A percentile compares a stretch with the other conserved stretches of the same genome.
phyloP scores from a whole-genome alignment of 2,888 invertebrate species.

The Hydrotaea diabolus region DNA sequence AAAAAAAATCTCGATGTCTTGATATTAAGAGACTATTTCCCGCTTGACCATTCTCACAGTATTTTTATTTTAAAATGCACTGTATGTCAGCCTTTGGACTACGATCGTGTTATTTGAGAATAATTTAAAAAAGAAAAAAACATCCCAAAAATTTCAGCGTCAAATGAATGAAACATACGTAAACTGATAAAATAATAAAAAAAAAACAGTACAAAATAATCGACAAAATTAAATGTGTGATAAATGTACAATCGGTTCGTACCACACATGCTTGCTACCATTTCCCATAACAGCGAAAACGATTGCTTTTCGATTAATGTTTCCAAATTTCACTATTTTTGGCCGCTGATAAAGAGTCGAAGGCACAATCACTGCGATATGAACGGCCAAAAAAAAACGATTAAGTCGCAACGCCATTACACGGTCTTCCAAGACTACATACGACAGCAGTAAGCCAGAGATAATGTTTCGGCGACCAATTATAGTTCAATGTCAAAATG shows the following conservation, averaged over 20 bases:
- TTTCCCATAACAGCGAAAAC: neutral
- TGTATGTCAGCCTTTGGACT: neutral
- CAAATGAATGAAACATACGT: slow-evolving; percentile 1
- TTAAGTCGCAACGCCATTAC: neutral
- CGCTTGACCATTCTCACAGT: too few species aligned
- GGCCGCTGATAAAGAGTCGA: slow-evolving; percentile 40
- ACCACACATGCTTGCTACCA: too few species aligned
- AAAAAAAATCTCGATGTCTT: too few species aligned
- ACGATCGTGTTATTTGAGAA: neutral
- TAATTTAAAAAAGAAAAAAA: neutral
- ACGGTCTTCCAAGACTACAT: neutral
- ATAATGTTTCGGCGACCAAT: neutral
- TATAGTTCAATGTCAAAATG: slow-evolving; percentile 35
- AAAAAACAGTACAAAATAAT: neutral
- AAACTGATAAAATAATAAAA: slow-evolving; percentile 45
- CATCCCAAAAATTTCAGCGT: neutral
- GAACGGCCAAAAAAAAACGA: neutral
- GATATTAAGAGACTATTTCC: too few species aligned
- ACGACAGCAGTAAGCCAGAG: neutral
- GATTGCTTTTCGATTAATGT: slow-evolving; percentile 8
- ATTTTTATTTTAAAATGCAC: neutral
- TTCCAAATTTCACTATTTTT: slow-evolving; percentile 10
- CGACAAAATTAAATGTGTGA: neutral
- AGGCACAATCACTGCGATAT: too few species aligned
- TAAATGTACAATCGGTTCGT: neutral